Evolutionary conservation across 2,113 vertebrate species (phyloP), one percentile per base, ranked within the genome.

Genomic region (Atherinomorus stipes): DNA sequence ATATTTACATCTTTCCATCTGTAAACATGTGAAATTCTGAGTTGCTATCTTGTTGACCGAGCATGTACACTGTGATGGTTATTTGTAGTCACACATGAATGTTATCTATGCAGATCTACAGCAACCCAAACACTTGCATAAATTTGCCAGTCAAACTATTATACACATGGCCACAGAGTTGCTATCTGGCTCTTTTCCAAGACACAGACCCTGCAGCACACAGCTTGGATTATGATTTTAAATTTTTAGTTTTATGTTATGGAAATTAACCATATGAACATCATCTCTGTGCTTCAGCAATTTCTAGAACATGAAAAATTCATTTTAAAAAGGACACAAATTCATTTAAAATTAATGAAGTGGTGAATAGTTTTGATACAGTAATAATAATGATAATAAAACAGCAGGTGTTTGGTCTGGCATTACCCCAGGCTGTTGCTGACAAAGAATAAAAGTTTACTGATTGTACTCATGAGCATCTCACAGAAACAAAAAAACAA

Each of bases 81-180:
- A 21, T 38, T 60, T 58, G 11, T 62, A 44, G 45, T 28, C 56
- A 18, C 54, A 65, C 7, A 47, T 11, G 19, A 58, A 54, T 64
- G 63, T 64, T 81, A 67, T 70, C 50, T 44, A 52, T 44, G 42
- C 22, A 52, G 19, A 19, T 79, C n/a, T n/a, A n/a, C n/a, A n/a
- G 22, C 71, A 54, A 31, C 60, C 37, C 49, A 87, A 87, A 81
- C 69, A 83, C 78, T 89, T 86, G 85, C 87, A 88, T 90, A 85
- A 51, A 91, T 92, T 92, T 92, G 90, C 68, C 59, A 91, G 88
- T 90, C 90, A 92, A 92, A 92, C 65, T 82, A 76, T 74, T 78
- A 82, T 4, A 85, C 72, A 84, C 72, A 73, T 18, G 3, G 25
- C 64, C 12, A 18, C 58, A 22, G 54, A 84, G 74, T 78, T 62